These are phyloP conservation scores for Alaudala cheleensis DNA, from an alignment of 2,113 vertebrate genomes.

Conservation along the genomic window DNA sequence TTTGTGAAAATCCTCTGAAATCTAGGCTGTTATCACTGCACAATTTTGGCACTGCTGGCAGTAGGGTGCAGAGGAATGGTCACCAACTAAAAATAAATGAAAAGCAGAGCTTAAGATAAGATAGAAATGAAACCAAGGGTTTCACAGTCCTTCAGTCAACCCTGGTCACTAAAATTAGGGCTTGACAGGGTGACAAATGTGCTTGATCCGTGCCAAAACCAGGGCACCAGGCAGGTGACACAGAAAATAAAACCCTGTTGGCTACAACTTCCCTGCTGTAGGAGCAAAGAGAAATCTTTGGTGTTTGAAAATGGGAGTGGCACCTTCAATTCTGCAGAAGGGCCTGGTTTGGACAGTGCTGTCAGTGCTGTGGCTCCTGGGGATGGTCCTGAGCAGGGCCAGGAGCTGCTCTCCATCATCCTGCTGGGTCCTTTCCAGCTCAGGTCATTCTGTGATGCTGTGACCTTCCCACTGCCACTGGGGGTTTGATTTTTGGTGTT, in stretches of 20 bases:
- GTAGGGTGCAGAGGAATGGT: background rate
- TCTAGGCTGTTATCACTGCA: background rate
- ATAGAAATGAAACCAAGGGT: background rate
- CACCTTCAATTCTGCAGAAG: background rate
- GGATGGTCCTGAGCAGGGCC: background rate
- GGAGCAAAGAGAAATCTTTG: background rate
- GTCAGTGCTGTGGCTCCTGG: no score
- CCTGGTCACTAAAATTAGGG: background rate
- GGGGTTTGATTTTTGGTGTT: background rate
- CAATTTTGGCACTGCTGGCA: background rate
- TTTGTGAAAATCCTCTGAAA: conserved; percentile 23
- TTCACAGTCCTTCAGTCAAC: background rate
- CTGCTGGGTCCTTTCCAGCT: background rate
- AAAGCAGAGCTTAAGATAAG: conserved; percentile 6
- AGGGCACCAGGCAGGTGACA: background rate
- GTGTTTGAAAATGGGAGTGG: background rate
- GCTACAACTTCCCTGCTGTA: background rate
- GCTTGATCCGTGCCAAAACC: background rate
- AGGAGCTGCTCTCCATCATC: fast-evolving
- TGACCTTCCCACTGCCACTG: background rate
- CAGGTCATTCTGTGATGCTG: background rate
- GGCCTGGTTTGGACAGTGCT: no score
- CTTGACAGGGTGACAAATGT: conserved; percentile 14
- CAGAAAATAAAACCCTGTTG: background rate
- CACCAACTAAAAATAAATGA: conserved; percentile 47